Evolutionary conservation across 2,797 vertebrate genomes (phyloP).

Genomic region (Cyclopterus lumpus): DNA sequence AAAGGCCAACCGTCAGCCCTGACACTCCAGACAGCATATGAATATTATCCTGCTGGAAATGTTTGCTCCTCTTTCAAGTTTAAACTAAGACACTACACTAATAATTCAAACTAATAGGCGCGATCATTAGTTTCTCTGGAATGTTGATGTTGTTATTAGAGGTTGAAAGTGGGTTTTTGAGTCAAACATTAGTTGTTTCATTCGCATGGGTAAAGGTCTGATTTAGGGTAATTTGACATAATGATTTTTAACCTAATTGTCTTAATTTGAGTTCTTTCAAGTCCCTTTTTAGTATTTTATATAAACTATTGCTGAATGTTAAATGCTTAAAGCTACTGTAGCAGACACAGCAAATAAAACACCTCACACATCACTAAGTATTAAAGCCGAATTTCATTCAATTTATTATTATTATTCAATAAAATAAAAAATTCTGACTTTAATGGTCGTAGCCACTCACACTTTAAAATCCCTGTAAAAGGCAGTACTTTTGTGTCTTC

Average conservation of each 20-base stretch:
- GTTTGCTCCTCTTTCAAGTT: constrained; percentile 15
- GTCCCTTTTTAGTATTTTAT: background rate
- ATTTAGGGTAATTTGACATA: background rate
- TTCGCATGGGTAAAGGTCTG: constrained; percentile 6
- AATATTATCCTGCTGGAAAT: constrained; percentile 3
- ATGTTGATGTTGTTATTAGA: background rate
- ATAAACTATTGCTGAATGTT: background rate
- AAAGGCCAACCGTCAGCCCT: constrained; percentile 4
- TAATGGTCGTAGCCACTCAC: too few species aligned
- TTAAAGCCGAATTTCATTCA: background rate
- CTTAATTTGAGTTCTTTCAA: background rate
- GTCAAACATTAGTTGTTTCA: background rate
- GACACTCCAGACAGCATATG: background rate
- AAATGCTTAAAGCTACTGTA: background rate
- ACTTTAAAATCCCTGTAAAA: too few species aligned
- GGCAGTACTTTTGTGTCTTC: too few species aligned
- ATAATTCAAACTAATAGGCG: background rate
- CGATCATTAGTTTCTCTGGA: background rate
- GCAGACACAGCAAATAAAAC: background rate
- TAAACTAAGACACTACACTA: background rate
- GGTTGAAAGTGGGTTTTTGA: constrained; percentile 3
- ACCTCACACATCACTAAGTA: background rate
- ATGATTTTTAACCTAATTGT: background rate
- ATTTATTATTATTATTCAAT: too few species aligned
- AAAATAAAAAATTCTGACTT: too few species aligned